Conservation (phyloP, 2,113 vertebrate species). For the Ceuthmochares aereus region DNA sequence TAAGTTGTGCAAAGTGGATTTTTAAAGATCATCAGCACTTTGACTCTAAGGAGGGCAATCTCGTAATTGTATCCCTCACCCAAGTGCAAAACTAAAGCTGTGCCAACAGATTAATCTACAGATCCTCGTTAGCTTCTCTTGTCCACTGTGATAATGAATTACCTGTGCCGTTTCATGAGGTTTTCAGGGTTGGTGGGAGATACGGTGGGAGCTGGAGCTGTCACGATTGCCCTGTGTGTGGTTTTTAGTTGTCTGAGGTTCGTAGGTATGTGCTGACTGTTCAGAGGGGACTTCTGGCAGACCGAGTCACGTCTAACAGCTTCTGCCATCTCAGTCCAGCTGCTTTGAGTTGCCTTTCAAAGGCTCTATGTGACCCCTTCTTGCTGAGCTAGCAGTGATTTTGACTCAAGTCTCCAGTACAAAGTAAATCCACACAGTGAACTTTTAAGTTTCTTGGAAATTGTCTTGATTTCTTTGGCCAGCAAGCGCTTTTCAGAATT, state of each 20-base stretch:
- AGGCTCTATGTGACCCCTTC: not conserved
- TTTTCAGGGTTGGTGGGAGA: not conserved
- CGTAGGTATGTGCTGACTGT: not conserved
- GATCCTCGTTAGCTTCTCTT: not conserved
- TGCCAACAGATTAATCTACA: not conserved
- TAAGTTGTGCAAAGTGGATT: not conserved
- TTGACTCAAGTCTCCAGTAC: not conserved
- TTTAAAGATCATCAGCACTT: not conserved
- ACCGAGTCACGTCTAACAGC: not conserved
- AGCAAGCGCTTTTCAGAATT: not conserved
- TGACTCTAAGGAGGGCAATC: not conserved
- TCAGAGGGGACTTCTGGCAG: not conserved
- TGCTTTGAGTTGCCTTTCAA: not conserved
- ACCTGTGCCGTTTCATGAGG: fast-evolving
- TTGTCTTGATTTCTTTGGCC: not conserved
- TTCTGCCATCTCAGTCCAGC: not conserved
- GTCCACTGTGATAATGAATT: not conserved
- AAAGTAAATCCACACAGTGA: not conserved
- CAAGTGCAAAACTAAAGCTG: not conserved
- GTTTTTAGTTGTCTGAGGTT: not conserved
- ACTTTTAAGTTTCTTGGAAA: not conserved
- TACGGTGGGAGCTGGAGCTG: fast-evolving
- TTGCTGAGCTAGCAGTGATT: not conserved
- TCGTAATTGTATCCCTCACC: not conserved
- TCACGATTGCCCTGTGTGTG: fast-evolving